Base-by-base conservation (phyloP, 1,140 invertebrate species). In the Hyposmocoma kahamanoa region DNA sequence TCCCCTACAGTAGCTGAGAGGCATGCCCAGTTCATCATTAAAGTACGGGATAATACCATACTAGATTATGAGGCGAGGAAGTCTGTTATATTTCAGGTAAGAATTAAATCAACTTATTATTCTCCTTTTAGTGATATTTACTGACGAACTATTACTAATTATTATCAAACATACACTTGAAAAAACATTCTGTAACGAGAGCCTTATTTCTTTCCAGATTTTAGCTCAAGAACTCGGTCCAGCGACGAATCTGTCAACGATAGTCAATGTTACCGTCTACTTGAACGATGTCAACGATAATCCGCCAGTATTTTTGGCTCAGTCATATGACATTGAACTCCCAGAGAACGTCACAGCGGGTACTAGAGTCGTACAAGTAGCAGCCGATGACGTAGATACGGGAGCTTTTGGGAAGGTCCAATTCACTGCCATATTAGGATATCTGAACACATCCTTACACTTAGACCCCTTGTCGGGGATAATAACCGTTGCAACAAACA, bases 271-370 rank as follows among this genome's bases (percentile, higher is more conserved):
- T 0, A 92, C 90, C 0, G 92, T 98, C 1, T 91, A 93, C 64
- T 82, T 98, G 13, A 90, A 92, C 48, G 97, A 98, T 75, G 88
- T 94, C 2, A 98, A 98, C 69, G 97, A 98, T 68, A 97, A 97
- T 81, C 83, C 90, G 3, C 97, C 97, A 0, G 86, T 91, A 42
- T 98, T 98, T 72, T 81, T 90, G 6, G 87, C 92, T 54, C 68
- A 90, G 11, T 80, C 89, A 0, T 98, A 97, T 67, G 87, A 90
- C 34, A 92, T 91, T 0, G 90, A 92, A 21, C 62, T 96, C 19
- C 89, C 89, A 0, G 96, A 98, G 83, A 95, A 97, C 70, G 89
- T 92, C 17, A 92, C 91, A 11, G 87, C 89, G 13, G 94, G 93
- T 10, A 93, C 93, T 0, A 90, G 88, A 54, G 90, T 96, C 0